phyloP scores from a whole-genome alignment of 2,888 invertebrate species.

The Hydrotaea diabolus region DNA sequence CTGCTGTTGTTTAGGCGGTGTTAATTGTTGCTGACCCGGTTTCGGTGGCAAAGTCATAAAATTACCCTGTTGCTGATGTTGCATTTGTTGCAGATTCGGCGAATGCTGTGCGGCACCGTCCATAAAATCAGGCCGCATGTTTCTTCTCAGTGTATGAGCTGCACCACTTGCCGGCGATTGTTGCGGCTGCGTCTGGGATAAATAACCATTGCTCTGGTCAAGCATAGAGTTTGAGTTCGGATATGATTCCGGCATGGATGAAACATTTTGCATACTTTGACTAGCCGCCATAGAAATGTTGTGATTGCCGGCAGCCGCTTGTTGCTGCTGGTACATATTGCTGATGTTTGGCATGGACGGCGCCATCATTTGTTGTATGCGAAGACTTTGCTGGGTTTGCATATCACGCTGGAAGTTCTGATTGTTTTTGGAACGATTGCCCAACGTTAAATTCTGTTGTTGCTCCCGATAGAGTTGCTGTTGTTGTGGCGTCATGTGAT shows the following conservation, averaged over 20 bases:
- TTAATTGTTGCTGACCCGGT: conserved; percentile 72
- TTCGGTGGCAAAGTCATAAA: conserved; percentile 76
- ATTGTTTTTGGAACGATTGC: conserved; percentile 76
- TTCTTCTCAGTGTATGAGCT: conserved; percentile 71
- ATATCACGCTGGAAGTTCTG: conserved; percentile 77
- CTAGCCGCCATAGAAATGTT: conserved; percentile 75
- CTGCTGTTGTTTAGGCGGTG: conserved; percentile 73
- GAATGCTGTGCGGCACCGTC: conserved; percentile 65
- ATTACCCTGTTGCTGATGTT: conserved; percentile 72
- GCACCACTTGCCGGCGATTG: conserved; percentile 70
- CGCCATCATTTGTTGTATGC: conserved; percentile 80
- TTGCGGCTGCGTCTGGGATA: conserved; percentile 63
- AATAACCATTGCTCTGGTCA: conserved; percentile 51
- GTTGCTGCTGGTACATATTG: conserved; percentile 76
- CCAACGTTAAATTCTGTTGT: conserved; percentile 74
- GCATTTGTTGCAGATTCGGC: conserved; percentile 85
- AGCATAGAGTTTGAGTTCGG: conserved; percentile 45
- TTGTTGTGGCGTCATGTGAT: conserved; percentile 66
- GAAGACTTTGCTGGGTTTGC: conserved; percentile 76
- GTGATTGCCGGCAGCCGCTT: conserved; percentile 54
- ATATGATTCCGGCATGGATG: conserved; percentile 52
- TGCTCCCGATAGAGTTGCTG: conserved; percentile 70
- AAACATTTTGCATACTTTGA: conserved; percentile 81
- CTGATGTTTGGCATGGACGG: conserved; percentile 81
- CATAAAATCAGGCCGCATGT: conserved; percentile 70